Evolutionary conservation across 1,140 invertebrate species (phyloP).

Genomic region (Eupeodes corollae): DNA sequence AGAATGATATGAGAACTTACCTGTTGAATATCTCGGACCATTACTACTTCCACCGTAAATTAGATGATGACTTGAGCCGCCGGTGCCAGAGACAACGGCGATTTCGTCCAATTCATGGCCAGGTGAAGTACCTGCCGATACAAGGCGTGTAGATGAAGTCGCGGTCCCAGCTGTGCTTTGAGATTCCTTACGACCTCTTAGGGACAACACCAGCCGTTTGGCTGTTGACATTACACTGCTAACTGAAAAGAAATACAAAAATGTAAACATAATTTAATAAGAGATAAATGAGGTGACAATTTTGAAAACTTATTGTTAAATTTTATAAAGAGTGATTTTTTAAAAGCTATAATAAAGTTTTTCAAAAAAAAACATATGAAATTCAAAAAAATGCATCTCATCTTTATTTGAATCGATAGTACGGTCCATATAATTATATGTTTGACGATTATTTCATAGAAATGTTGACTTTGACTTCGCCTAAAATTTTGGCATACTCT

Average conservation of each 20-base stretch:
- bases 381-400: too few species aligned
- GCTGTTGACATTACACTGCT: slow-evolving; percentile 46
- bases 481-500: too few species aligned
- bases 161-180: slow-evolving; percentile 29
- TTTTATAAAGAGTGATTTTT: too few species aligned
- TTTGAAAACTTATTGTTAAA: too few species aligned
- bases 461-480: too few species aligned
- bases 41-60: slow-evolving; percentile 51
- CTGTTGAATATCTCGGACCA: slow-evolving; percentile 53
- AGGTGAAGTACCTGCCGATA: slow-evolving; percentile 42
- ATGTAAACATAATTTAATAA: background rate
- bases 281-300: background rate
- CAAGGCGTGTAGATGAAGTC: slow-evolving; percentile 39
- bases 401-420: too few species aligned
- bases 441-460: too few species aligned
- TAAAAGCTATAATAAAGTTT: too few species aligned
- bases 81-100: slow-evolving; percentile 55
- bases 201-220: slow-evolving; percentile 56
- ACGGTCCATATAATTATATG: too few species aligned
- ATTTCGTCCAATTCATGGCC: slow-evolving; percentile 67
- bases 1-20: slow-evolving; percentile 39
- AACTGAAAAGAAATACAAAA: slow-evolving; percentile 4
- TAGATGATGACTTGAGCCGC: slow-evolving; percentile 44
- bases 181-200: slow-evolving; percentile 46
- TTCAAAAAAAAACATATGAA: too few species aligned